Evolutionary conservation across 2,888 invertebrate species (phyloP).

Genomic region (Cephus spinipes): DNA sequence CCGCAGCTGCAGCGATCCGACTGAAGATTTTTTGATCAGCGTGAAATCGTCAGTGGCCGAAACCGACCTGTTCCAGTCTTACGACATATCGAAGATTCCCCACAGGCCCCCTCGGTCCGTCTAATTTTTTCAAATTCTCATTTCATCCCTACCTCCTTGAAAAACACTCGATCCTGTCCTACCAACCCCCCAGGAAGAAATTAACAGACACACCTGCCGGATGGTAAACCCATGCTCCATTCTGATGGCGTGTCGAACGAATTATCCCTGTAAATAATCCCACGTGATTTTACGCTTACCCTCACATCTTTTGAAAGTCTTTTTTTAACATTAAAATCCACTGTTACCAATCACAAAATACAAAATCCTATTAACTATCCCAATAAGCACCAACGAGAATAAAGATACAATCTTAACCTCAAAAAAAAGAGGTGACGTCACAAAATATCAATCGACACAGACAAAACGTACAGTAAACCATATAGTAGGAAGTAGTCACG

Average conservation of each 20-base stretch:
- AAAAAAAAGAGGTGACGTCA: background rate
- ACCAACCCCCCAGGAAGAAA: background rate
- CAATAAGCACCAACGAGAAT: background rate
- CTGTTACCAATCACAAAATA: background rate
- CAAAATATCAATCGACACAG: background rate
- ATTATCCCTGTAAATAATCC: background rate
- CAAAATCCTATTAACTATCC: background rate
- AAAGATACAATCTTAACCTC: background rate
- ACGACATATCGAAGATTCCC: background rate
- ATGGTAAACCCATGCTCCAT: background rate
- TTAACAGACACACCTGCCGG: background rate
- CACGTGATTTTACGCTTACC: background rate
- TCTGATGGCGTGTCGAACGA: background rate
- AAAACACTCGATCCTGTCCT: background rate
- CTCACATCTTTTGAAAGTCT: background rate
- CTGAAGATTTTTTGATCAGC: constrained; percentile 20
- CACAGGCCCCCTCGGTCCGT: too few relatives aligned
- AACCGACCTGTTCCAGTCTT: background rate
- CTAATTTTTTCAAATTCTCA: background rate
- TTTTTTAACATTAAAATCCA: background rate
- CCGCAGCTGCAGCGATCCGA: constrained; percentile 11
- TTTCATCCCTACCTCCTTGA: background rate
- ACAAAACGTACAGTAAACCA: background rate
- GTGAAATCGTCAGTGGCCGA: constrained; percentile 21
- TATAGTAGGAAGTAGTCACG: background rate